These are phyloP conservation scores for Herminia tarsipennalis DNA, from an alignment of 2,888 invertebrate genomes.

Conservation along the genomic window DNA sequence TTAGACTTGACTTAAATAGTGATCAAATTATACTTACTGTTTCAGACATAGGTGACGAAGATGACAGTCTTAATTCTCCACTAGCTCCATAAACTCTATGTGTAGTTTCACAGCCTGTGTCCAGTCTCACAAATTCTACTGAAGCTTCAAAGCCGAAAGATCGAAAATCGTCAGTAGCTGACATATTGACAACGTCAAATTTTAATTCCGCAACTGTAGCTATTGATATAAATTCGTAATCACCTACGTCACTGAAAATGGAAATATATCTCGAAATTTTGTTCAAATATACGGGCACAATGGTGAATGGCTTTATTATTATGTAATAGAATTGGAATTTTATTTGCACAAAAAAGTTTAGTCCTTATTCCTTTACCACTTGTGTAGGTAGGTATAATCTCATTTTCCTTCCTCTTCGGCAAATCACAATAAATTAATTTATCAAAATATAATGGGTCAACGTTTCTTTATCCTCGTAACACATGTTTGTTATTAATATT, in stretches of 20 bases:
- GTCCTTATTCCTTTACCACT: too few relatives aligned
- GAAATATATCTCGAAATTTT: neutral
- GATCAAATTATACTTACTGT: constrained; percentile 70
- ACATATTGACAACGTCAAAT: constrained; percentile 93
- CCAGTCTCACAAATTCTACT: constrained; percentile 91
- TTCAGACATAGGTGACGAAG: constrained; percentile 78
- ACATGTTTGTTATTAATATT: too few relatives aligned
- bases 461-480: too few relatives aligned
- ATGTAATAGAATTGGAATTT: too few relatives aligned
- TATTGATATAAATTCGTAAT: constrained; percentile 91
- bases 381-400: too few relatives aligned
- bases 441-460: too few relatives aligned
- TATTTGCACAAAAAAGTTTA: too few relatives aligned
- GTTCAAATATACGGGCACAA: too few relatives aligned
- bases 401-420: too few relatives aligned
- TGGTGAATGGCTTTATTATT: too few relatives aligned
- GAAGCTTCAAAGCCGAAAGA: constrained; percentile 93
- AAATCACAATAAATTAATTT: too few relatives aligned
- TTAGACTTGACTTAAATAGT: too few relatives aligned
- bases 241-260: constrained; percentile 69
- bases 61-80: constrained; percentile 89
- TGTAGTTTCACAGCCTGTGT: constrained; percentile 89
- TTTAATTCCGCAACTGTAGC: constrained; percentile 92
- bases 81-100: constrained; percentile 90
- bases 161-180: constrained; percentile 93